Percentiles rank a stretch among this genome's conserved stretches.
phyloP scores from a whole-genome alignment of 2,797 vertebrate genomes.

The Percopsis omiscomaycus region DNA sequence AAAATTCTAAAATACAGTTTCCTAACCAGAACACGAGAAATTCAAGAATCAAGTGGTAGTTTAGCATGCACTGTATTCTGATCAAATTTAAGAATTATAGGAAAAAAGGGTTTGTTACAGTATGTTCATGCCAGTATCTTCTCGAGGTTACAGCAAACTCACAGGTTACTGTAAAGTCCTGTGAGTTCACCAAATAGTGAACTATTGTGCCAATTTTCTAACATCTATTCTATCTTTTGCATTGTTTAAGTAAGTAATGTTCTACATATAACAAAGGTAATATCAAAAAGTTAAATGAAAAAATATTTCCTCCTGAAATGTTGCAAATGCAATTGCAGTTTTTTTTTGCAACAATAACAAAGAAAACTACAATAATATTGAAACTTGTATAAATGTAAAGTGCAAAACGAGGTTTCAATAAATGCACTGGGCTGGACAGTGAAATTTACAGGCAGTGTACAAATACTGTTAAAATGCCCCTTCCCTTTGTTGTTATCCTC shows the following conservation, averaged over 20 bases:
- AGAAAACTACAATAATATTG: slow-evolving; percentile 64
- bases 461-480: slow-evolving; percentile 67
- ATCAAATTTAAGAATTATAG: slow-evolving; percentile 36
- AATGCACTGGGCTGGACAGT: slow-evolving; percentile 73
- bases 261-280: slow-evolving; percentile 35
- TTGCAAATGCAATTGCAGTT: slow-evolving; percentile 59
- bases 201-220: slow-evolving; percentile 31
- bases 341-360: slow-evolving; percentile 46
- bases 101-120: slow-evolving; percentile 13
- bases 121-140: slow-evolving; percentile 18
- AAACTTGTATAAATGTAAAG: slow-evolving; percentile 67
- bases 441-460: slow-evolving; percentile 71
- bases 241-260: slow-evolving; percentile 33
- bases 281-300: slow-evolving; percentile 65
- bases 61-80: slow-evolving; percentile 21
- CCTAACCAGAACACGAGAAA: slow-evolving; percentile 49
- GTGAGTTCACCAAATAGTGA: too few species aligned
- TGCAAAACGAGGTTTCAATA: slow-evolving; percentile 73
- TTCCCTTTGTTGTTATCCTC: slow-evolving; percentile 57
- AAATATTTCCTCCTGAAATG: slow-evolving; percentile 58
- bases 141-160: slow-evolving; percentile 25
- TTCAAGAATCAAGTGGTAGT: slow-evolving; percentile 59
- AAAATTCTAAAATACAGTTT: slow-evolving; percentile 68
- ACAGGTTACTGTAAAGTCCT: slow-evolving; percentile 20
- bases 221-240: slow-evolving; percentile 14